A percentile compares a stretch with the other conserved stretches of the same genome.
Conservation (phyloP, 2,113 vertebrate genomes). For the Macquaria australasica region DNA sequence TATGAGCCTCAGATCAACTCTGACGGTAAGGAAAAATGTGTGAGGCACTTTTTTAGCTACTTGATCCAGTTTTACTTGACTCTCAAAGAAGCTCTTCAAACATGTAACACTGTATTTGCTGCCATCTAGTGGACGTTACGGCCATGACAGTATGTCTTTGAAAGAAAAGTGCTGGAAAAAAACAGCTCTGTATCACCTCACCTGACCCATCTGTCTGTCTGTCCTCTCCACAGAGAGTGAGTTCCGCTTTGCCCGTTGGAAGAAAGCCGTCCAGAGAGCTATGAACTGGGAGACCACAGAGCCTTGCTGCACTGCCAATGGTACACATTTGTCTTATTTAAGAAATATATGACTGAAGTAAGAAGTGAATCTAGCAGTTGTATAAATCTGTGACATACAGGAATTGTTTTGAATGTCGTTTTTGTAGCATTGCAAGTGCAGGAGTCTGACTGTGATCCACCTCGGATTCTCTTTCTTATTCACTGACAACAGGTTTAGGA, state of each 20-base stretch:
- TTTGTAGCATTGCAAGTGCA: background rate
- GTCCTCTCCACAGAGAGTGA: constrained; percentile 89
- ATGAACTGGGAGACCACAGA: constrained; percentile 95
- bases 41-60: background rate
- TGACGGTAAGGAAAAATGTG: constrained; percentile 84
- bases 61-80: no score
- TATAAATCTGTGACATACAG: background rate
- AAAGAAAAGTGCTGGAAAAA: background rate
- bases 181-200: background rate
- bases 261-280: constrained; percentile 94
- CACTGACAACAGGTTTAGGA: constrained; percentile 52
- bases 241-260: constrained; percentile 94
- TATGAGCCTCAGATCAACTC: constrained; percentile 94
- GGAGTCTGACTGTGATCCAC: background rate
- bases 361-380: background rate
- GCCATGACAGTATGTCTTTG: background rate
- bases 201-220: background rate
- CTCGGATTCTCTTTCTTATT: constrained; percentile 5
- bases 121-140: background rate
- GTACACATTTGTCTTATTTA: constrained; percentile 47
- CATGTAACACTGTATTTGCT: background rate
- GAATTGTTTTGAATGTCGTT: background rate
- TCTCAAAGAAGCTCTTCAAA: background rate
- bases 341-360: background rate
- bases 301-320: constrained; percentile 82